phyloP scores from a whole-genome alignment of 2,797 vertebrate species.

The Periparus ater region DNA sequence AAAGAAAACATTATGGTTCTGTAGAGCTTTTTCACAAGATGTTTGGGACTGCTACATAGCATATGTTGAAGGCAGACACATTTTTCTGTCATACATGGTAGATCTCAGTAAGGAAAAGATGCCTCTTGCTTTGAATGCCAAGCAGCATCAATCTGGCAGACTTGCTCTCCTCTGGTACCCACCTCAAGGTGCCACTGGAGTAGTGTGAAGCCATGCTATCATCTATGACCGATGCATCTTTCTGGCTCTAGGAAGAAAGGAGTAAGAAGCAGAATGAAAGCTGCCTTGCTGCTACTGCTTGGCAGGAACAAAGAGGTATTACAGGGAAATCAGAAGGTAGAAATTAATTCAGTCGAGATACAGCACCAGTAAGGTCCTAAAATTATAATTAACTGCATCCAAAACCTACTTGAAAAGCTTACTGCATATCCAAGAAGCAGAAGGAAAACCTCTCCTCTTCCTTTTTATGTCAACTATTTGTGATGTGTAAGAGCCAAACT shows the following conservation, averaged over 20 bases:
- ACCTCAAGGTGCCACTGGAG: neutral
- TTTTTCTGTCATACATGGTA: neutral
- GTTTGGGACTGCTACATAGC: neutral
- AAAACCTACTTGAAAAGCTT: neutral
- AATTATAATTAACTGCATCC: neutral
- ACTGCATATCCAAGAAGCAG: neutral
- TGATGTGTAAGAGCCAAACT: neutral
- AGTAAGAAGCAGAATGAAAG: neutral
- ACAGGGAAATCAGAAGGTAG: neutral
- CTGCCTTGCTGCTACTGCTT: neutral
- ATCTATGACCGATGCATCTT: neutral
- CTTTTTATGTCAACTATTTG: neutral
- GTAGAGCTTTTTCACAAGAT: neutral
- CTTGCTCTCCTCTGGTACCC: neutral
- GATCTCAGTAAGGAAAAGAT: neutral
- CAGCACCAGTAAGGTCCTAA: neutral
- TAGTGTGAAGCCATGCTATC: neutral
- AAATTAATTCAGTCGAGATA: neutral
- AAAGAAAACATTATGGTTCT: neutral
- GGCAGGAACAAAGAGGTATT: neutral
- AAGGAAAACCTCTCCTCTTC: neutral
- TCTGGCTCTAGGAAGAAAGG: neutral
- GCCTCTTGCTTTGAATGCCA: neutral
- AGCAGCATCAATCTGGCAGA: neutral
- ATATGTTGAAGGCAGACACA: neutral